phyloP scores from a whole-genome alignment of 2,113 vertebrate species.

The Lampris megalopsis region DNA sequence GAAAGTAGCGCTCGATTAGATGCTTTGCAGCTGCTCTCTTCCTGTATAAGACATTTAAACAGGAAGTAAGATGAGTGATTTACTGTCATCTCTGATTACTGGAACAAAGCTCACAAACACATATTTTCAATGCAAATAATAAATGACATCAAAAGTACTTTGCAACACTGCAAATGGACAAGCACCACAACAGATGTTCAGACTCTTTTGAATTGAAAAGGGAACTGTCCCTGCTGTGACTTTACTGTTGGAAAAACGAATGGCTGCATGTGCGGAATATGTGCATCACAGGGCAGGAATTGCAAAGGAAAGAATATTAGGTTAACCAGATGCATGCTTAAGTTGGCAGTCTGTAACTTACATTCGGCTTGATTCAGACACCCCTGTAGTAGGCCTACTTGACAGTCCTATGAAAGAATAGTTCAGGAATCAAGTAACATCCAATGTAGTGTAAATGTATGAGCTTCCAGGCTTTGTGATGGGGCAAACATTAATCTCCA shows the following conservation, averaged over 20 bases:
- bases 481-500: too few relatives aligned
- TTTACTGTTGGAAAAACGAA: not conserved
- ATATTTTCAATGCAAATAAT: constrained; percentile 1
- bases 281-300: not conserved
- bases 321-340: constrained; percentile 12
- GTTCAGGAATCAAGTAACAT: too few relatives aligned
- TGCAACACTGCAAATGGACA: not conserved
- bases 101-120: constrained; percentile 1
- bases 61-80: constrained; percentile 81
- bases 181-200: not conserved
- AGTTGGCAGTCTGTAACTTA: constrained; percentile 80
- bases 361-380: constrained; percentile 96
- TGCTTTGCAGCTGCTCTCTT: constrained; percentile 99
- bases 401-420: constrained; percentile 84
- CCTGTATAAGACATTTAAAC: constrained; percentile 91
- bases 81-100: not conserved
- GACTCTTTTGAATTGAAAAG: not conserved
- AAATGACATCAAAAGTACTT: not conserved
- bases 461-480: too few relatives aligned
- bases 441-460: too few relatives aligned
- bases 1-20: constrained; percentile 99
- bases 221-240: not conserved
- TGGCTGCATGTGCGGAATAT: not conserved
- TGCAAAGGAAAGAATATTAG: not conserved
- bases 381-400: constrained; percentile 87